These are phyloP conservation scores for Amiota communis DNA, from an alignment of 2,888 invertebrate genomes.

Conservation along the genomic window DNA sequence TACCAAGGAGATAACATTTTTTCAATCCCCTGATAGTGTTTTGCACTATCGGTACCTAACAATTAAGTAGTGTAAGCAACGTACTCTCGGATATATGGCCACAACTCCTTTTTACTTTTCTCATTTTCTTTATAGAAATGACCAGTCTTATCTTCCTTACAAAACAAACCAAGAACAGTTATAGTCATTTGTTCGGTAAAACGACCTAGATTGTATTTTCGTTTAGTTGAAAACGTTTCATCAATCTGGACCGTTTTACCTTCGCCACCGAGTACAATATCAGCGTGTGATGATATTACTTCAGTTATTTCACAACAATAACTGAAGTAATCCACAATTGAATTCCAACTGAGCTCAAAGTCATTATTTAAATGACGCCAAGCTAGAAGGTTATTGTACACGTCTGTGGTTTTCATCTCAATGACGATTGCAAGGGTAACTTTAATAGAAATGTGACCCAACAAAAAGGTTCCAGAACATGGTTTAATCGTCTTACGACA, in stretches of 20 bases:
- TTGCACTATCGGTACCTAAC: not conserved
- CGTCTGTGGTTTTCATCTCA: not conserved
- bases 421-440: not conserved
- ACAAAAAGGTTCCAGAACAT: not conserved
- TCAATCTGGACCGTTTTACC: too few relatives aligned
- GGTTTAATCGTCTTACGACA: not conserved
- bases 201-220: not conserved
- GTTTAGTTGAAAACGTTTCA: not conserved
- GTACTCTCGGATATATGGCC: not conserved
- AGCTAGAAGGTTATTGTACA: not conserved
- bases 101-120: not conserved
- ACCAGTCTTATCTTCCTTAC: not conserved
- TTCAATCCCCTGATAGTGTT: not conserved
- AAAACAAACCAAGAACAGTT: not conserved
- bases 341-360: too few relatives aligned
- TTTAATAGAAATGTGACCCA: not conserved
- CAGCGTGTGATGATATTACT: too few relatives aligned
- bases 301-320: too few relatives aligned
- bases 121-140: too few relatives aligned
- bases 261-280: too few relatives aligned
- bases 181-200: not conserved
- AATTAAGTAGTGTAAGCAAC: not conserved
- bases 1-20: not conserved
- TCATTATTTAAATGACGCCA: too few relatives aligned
- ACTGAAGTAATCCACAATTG: too few relatives aligned